Conservation (phyloP, 2,888 invertebrate species). For the Drosophila mulleri region DNA sequence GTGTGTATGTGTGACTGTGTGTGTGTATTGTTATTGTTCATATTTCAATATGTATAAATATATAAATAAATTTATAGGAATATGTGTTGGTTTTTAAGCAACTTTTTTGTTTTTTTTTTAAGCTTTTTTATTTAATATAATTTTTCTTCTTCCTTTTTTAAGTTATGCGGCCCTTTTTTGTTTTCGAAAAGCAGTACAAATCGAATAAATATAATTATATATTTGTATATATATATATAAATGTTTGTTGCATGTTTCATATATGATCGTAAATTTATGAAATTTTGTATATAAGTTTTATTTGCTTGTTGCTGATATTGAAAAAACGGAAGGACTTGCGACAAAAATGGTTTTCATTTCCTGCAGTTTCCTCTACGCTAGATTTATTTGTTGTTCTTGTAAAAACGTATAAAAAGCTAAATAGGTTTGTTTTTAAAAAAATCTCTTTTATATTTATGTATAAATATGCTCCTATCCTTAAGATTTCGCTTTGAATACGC, state of each 20-base stretch:
- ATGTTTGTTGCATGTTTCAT: constrained; percentile 23
- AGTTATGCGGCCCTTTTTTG: constrained; percentile 51
- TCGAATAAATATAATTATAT: constrained; percentile 60
- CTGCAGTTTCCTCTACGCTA: constrained; percentile 49
- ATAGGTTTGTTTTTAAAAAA: constrained; percentile 64
- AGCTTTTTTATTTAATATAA: constrained; percentile 10
- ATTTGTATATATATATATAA: constrained; percentile 40
- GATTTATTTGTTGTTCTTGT: constrained; percentile 54
- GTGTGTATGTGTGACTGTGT: not conserved
- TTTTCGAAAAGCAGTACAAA: constrained; percentile 58
- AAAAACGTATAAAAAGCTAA: constrained; percentile 81
- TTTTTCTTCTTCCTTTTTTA: constrained; percentile 31
- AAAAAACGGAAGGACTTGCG: constrained; percentile 77
- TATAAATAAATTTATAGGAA: constrained; percentile 79
- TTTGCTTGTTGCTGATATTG: constrained; percentile 55
- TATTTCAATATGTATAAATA: constrained; percentile 70
- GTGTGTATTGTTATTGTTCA: constrained; percentile 45
- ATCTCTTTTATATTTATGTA: constrained; percentile 32
- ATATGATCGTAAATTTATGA: constrained; percentile 20
- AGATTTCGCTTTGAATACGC: constrained; percentile 25
- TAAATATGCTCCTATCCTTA: constrained; percentile 35
- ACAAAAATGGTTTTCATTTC: constrained; percentile 46
- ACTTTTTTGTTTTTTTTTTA: constrained; percentile 36
- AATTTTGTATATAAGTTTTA: constrained; percentile 10
- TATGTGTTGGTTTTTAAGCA: constrained; percentile 73